phyloP scores from a whole-genome alignment of 2,888 invertebrate species.

The Osedax fenrisi region DNA sequence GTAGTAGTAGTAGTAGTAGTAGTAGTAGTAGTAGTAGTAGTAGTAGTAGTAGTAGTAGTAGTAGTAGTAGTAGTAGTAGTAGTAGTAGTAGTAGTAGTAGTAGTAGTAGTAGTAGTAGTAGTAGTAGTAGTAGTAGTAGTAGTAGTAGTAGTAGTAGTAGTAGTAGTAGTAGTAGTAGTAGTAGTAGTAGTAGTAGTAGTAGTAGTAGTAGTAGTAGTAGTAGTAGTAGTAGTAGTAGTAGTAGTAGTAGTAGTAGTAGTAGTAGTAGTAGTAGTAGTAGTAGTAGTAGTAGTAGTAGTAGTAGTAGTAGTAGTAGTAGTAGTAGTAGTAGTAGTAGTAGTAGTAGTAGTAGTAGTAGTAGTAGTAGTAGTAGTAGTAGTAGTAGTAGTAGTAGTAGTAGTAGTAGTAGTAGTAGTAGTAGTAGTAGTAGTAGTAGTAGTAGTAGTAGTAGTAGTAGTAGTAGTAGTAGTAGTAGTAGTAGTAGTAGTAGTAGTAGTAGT shows the following conservation, averaged over 20 bases:
- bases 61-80: neutral
- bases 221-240: slow-evolving; percentile 13
- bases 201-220: neutral
- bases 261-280: neutral
- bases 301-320: slow-evolving; percentile 12
- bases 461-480: slow-evolving; percentile 5
- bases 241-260: neutral
- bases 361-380: slow-evolving; percentile 9
- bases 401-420: slow-evolving; percentile 8
- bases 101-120: neutral
- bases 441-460: slow-evolving; percentile 11
- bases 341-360: slow-evolving; percentile 5
- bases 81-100: neutral
- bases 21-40: neutral
- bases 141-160: neutral
- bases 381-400: slow-evolving; percentile 8
- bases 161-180: neutral
- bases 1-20: neutral
- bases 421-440: neutral
- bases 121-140: neutral
- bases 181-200: neutral
- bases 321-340: slow-evolving; percentile 5
- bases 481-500: slow-evolving; percentile 3
- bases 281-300: neutral
- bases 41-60: neutral